These are phyloP conservation scores for Agapornis canus DNA, from an alignment of 2,797 vertebrate genomes.

Conservation along the genomic window DNA sequence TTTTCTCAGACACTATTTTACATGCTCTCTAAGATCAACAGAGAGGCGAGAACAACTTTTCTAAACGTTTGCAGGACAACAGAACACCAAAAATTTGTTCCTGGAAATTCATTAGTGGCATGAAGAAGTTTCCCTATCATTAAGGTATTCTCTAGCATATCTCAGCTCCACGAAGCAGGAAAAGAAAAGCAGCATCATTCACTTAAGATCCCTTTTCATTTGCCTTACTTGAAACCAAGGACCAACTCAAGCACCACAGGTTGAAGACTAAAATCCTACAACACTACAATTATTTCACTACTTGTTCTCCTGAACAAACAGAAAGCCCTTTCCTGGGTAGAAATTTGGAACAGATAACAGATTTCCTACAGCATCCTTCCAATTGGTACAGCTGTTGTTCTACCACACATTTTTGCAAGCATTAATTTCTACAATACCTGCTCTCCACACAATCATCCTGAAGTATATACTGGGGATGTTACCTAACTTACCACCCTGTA, in stretches of 20 bases:
- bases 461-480: background rate
- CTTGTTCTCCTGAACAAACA: background rate
- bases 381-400: background rate
- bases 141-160: background rate
- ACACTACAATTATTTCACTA: background rate
- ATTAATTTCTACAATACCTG: background rate
- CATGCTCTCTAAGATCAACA: background rate
- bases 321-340: background rate
- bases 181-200: background rate
- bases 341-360: background rate
- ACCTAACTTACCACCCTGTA: background rate
- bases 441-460: background rate
- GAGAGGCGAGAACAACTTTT: background rate
- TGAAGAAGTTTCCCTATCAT: background rate
- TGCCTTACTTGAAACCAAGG: background rate
- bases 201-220: background rate
- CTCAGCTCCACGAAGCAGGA: background rate
- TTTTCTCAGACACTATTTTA: background rate
- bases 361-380: background rate
- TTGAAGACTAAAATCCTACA: background rate
- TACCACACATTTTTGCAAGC: background rate
- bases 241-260: background rate
- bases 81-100: background rate
- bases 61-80: background rate
- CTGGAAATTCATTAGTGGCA: background rate